These are phyloP conservation scores for Muraenolepis orangiensis DNA, from an alignment of 2,797 vertebrate genomes.

Conservation along the genomic window DNA sequence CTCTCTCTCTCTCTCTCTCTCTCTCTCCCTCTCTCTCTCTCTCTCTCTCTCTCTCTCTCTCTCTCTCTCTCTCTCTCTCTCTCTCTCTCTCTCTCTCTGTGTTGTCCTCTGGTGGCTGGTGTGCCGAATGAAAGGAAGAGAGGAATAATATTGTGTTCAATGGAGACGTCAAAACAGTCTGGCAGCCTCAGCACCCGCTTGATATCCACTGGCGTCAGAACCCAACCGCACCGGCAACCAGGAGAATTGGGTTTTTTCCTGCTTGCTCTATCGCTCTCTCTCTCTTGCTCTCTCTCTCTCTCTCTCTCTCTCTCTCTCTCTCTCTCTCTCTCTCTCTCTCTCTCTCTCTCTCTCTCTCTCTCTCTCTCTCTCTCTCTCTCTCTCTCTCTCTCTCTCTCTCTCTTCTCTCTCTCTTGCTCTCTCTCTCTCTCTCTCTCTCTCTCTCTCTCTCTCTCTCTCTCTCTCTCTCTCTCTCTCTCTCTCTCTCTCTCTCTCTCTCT, in stretches of 20 bases:
- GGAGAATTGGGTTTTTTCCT: constrained; percentile 72
- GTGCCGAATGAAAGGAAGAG: constrained; percentile 66
- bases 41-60: too few relatives aligned
- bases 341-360: constrained; percentile 65
- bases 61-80: too few relatives aligned
- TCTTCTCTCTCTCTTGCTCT: constrained; percentile 61
- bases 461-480: constrained; percentile 61
- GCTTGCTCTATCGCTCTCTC: constrained; percentile 53
- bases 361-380: constrained; percentile 64
- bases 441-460: constrained; percentile 66
- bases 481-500: constrained; percentile 68
- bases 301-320: constrained; percentile 68
- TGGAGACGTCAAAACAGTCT: constrained; percentile 77
- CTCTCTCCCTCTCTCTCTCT: too few relatives aligned
- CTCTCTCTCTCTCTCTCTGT: constrained; percentile 40
- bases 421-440: constrained; percentile 64
- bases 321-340: constrained; percentile 61
- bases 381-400: constrained; percentile 64
- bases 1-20: constrained; percentile 38
- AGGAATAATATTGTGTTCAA: constrained; percentile 68
- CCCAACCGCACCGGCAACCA: constrained; percentile 72
- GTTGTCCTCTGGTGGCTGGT: constrained; percentile 70
- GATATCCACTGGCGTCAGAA: constrained; percentile 77
- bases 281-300: constrained; percentile 44
- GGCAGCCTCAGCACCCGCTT: constrained; percentile 70